These are phyloP conservation scores for Fratercula arctica DNA, from an alignment of 2,797 vertebrate genomes.

Conservation along the genomic window DNA sequence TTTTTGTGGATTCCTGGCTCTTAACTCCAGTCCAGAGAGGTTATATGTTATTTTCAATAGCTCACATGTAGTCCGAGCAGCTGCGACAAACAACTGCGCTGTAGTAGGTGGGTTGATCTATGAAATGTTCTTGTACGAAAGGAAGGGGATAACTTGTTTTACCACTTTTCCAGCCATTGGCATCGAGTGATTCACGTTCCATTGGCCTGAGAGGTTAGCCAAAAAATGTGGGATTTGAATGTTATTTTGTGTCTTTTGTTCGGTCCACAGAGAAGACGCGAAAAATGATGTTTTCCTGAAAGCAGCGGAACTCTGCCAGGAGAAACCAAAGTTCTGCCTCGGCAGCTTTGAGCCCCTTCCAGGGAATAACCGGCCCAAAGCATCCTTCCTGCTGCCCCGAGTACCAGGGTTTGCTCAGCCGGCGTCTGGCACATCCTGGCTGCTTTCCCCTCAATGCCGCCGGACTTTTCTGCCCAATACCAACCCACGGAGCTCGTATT, in stretches of 20 bases:
- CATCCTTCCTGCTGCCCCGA: background rate
- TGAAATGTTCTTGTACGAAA: background rate
- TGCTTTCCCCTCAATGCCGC: background rate
- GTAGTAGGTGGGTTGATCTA: background rate
- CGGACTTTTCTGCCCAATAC: no score
- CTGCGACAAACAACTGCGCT: background rate
- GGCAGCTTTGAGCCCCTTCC: background rate
- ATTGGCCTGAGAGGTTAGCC: background rate
- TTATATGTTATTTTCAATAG: background rate
- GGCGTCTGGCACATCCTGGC: accelerated
- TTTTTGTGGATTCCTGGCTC: background rate
- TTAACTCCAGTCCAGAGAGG: background rate
- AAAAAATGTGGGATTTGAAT: background rate
- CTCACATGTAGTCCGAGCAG: no score
- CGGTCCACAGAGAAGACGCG: background rate
- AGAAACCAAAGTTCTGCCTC: background rate
- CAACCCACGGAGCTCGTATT: background rate
- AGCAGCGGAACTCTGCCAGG: background rate
- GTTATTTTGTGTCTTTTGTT: background rate
- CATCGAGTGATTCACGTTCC: background rate
- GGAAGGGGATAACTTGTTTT: background rate
- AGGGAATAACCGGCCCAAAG: background rate
- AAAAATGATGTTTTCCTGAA: background rate
- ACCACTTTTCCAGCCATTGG: background rate
- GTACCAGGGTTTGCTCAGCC: background rate